phyloP scores from a whole-genome alignment of 1,140 invertebrate species.

The Bombus sibiricus region DNA sequence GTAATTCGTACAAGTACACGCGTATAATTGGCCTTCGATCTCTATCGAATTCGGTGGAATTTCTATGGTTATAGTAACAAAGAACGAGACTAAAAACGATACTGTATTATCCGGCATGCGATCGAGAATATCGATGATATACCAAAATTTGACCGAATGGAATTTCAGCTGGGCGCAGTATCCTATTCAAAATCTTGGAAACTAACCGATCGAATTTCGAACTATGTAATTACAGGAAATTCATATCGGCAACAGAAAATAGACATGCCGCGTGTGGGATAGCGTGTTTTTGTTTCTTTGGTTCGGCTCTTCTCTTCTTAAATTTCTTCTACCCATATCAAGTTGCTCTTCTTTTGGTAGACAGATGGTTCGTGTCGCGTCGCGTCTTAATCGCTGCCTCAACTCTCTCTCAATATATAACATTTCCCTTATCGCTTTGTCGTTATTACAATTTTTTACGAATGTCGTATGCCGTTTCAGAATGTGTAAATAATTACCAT shows the following conservation, averaged over 20 bases:
- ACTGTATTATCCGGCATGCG: background rate
- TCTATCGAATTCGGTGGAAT: too few relatives aligned
- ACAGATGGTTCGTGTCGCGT: slow-evolving; percentile 29
- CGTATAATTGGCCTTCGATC: too few relatives aligned
- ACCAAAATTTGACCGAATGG: too few relatives aligned
- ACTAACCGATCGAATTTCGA: slow-evolving; percentile 12
- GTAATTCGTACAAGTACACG: too few relatives aligned
- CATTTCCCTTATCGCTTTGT: too few relatives aligned
- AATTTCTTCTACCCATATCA: slow-evolving; percentile 48
- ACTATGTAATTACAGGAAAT: slow-evolving; percentile 41
- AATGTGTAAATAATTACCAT: background rate
- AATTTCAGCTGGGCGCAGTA: background rate
- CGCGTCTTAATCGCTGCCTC: background rate
- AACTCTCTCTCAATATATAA: background rate
- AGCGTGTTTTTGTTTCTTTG: slow-evolving; percentile 12
- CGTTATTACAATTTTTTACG: too few relatives aligned
- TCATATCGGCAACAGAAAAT: background rate
- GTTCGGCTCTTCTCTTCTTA: slow-evolving; percentile 24
- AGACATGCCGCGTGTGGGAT: background rate
- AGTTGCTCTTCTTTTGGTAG: slow-evolving; percentile 45
- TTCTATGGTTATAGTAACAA: too few relatives aligned
- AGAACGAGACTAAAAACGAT: background rate
- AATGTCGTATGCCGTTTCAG: background rate
- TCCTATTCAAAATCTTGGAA: background rate
- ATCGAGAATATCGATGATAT: too few relatives aligned